Evolutionary conservation across 2,797 vertebrate species (phyloP).

Genomic region (Stomatorhinus walkeri): DNA sequence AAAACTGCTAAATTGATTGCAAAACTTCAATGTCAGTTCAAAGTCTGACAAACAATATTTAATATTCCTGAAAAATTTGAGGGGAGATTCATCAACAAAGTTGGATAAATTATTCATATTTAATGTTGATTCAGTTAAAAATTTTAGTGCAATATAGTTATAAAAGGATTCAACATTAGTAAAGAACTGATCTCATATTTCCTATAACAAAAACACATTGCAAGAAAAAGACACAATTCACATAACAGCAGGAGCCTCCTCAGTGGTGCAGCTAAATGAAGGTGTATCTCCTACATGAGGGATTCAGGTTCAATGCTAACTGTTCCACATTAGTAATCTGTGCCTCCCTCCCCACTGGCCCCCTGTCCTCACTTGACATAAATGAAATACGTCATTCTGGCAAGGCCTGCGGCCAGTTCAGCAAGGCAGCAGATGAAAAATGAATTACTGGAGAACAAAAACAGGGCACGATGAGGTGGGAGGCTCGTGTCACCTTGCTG

Average conservation of each 20-base stretch:
- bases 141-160: background rate
- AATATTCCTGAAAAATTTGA: background rate
- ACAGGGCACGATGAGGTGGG: background rate
- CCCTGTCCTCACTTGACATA: background rate
- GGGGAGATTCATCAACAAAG: background rate
- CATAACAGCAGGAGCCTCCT: background rate
- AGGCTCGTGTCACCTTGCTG: background rate
- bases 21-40: background rate
- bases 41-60: background rate
- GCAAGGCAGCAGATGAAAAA: background rate
- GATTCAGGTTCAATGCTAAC: background rate
- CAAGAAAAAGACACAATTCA: background rate
- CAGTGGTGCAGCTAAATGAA: background rate
- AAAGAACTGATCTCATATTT: background rate
- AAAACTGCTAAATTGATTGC: background rate
- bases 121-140: background rate
- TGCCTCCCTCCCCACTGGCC: background rate
- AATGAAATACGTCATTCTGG: background rate
- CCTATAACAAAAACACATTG: background rate
- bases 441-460: background rate
- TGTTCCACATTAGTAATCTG: background rate
- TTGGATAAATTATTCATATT: background rate
- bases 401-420: background rate
- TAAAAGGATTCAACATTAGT: background rate
- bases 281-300: background rate